A percentile compares a stretch with the other conserved stretches of the same genome.
Conservation (phyloP, 1,140 invertebrate species). For the Drosophila santomea region DNA sequence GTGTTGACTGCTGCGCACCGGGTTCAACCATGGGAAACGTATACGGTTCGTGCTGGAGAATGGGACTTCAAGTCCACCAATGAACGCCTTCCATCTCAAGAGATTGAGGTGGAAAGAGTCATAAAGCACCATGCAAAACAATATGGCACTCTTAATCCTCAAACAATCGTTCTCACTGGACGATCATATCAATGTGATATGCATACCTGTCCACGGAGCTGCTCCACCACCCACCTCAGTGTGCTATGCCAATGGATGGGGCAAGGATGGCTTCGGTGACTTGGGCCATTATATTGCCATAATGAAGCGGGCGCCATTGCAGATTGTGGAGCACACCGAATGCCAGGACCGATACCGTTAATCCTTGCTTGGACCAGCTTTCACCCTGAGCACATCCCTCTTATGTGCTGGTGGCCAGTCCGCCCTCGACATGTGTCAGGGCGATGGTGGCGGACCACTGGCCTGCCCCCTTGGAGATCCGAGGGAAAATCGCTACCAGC, state of each 20-base stretch:
- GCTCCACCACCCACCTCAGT: background rate
- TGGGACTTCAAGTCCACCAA: background rate
- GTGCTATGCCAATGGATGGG: background rate
- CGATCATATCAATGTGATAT: constrained; percentile 1
- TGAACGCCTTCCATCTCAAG: background rate
- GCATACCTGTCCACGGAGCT: background rate
- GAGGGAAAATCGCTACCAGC: background rate
- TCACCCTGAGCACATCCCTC: background rate
- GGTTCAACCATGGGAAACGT: background rate
- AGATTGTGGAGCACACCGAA: background rate
- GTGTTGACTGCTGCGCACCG: background rate
- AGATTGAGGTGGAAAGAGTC: background rate
- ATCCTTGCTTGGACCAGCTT: no score
- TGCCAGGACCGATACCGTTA: background rate
- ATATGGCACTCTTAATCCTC: background rate
- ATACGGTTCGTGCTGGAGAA: constrained; percentile 1
- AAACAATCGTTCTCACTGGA: background rate
- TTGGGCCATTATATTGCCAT: background rate
- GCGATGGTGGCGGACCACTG: background rate
- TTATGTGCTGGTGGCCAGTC: background rate
- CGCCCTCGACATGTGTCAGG: background rate
- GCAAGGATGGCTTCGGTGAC: background rate
- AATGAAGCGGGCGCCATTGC: background rate
- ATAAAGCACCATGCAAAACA: background rate
- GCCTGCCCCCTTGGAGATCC: background rate